Evolutionary conservation across 2,888 invertebrate species (phyloP), one percentile per base, ranked within the genome.

Genomic region (Anthophora plumipes): DNA sequence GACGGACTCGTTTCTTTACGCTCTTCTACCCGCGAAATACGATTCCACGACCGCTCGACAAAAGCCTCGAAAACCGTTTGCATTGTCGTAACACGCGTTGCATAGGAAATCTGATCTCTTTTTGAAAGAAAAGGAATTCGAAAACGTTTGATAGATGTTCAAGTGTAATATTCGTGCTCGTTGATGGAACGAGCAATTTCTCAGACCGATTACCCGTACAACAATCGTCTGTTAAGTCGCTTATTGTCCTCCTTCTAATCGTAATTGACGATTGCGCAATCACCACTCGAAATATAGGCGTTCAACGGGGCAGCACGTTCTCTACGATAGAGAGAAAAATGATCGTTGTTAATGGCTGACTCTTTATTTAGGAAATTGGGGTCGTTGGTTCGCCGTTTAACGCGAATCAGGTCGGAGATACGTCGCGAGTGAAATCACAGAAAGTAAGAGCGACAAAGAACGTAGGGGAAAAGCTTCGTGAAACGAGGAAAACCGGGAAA

Each of bases 351-450:
- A 25, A 5, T n/a, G n/a, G n/a, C 17, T 17, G 37, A n/a, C 59
- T 60, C 48, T 71, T 52, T 66, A 79, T 79, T 66, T 79, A 79
- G 71, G 73, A 83, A 83, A 80, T 80, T 66, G 84, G 68, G 68
- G 72, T 50, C 60, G 64, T 39, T 64, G 59, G 59, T 77, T 60
- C 20, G 73, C 61, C 25, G 73, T 64, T 72, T 69, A 64, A 48
- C 61, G 54, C 76, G 70, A 80, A 80, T 70, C 64, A 63, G 77
- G 77, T 70, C 70, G 71, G 22, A 71, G 75, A 72, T 48, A 63
- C 72, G 61, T 31, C 50, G 67, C 73, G 60, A 77, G 74, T 63
- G 82, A 82, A 83, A 71, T 68, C 77, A 22, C 67, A 63, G 61
- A 52, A 74, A 66, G 67, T 61, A 63, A 59, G 60, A 69, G 67